A percentile compares a stretch with the other conserved stretches of the same genome.
phyloP scores from a whole-genome alignment of 1,140 invertebrate genomes.

The Drosophila lini region DNA sequence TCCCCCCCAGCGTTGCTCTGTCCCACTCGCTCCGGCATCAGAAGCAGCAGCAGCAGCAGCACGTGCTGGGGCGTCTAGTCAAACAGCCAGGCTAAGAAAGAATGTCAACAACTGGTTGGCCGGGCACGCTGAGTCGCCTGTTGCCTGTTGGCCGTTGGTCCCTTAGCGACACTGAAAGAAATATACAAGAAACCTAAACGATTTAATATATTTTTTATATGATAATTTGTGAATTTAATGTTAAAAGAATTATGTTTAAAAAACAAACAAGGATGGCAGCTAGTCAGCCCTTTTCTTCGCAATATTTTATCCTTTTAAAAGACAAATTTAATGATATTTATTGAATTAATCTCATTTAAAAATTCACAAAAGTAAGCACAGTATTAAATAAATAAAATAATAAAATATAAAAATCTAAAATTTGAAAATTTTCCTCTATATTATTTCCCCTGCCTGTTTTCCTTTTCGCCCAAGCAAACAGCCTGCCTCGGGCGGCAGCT shows the following conservation, averaged over 20 bases:
- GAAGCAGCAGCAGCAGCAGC: slow-evolving; percentile 30
- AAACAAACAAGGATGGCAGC: too few species aligned
- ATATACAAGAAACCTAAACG: neutral
- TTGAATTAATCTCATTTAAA: too few species aligned
- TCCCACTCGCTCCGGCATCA: slow-evolving; percentile 5
- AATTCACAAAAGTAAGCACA: too few species aligned
- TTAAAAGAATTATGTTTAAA: too few species aligned
- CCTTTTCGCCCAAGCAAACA: slow-evolving; percentile 17
- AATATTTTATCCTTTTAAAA: too few species aligned
- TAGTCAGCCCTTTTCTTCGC: too few species aligned
- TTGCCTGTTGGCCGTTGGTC: slow-evolving; percentile 30
- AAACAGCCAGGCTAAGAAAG: slow-evolving; percentile 48
- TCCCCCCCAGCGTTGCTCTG: slow-evolving; percentile 3
- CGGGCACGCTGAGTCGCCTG: slow-evolving; percentile 31
- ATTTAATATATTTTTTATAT: too few species aligned
- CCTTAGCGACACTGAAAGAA: neutral
- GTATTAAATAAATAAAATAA: too few species aligned
- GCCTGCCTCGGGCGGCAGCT: slow-evolving; percentile 44
- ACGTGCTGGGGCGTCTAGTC: slow-evolving; percentile 57
- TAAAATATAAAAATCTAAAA: too few species aligned
- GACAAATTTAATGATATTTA: too few species aligned
- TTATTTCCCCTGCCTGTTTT: slow-evolving; percentile 13
- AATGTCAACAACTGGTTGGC: slow-evolving; percentile 53
- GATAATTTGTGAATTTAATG: too few species aligned
- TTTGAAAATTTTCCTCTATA: neutral